These are phyloP conservation scores for Lasioglossum pauxillum DNA, from an alignment of 2,888 invertebrate species.

Conservation along the genomic window DNA sequence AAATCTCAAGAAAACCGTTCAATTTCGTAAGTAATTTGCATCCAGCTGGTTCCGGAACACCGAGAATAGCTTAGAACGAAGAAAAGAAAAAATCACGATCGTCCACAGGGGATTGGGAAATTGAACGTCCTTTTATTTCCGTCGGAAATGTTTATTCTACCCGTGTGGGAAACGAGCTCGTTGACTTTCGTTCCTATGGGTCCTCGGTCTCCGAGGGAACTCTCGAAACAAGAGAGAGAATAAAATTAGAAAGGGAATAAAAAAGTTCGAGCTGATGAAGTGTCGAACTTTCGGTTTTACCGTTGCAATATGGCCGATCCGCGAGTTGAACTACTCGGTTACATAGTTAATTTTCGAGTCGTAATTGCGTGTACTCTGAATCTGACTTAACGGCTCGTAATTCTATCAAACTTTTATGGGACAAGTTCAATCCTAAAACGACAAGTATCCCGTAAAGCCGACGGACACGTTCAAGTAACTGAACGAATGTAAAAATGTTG, in stretches of 20 bases:
- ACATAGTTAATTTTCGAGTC: not conserved
- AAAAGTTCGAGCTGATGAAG: constrained; percentile 7
- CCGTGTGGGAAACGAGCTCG: not conserved
- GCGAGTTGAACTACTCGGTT: not conserved
- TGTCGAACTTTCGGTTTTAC: constrained; percentile 2
- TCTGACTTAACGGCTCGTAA: not conserved
- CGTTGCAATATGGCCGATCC: not conserved
- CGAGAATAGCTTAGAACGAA: not conserved
- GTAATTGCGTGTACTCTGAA: not conserved
- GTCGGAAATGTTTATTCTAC: not conserved
- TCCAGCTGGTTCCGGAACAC: not conserved
- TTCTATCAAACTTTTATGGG: not conserved
- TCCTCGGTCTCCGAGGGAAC: not conserved
- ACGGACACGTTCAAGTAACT: not conserved
- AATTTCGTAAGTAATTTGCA: not conserved
- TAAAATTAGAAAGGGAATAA: constrained; percentile 3
- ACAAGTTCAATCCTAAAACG: not conserved
- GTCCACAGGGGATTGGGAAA: not conserved
- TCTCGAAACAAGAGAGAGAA: constrained; percentile 2
- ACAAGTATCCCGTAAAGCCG: not conserved
- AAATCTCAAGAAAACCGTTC: not conserved
- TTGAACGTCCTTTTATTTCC: not conserved
- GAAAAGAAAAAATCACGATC: not conserved
- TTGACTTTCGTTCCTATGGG: not conserved
- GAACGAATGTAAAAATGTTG: not conserved